Conservation (phyloP, 2,888 invertebrate species). For the Chaetoderma sp. region DNA sequence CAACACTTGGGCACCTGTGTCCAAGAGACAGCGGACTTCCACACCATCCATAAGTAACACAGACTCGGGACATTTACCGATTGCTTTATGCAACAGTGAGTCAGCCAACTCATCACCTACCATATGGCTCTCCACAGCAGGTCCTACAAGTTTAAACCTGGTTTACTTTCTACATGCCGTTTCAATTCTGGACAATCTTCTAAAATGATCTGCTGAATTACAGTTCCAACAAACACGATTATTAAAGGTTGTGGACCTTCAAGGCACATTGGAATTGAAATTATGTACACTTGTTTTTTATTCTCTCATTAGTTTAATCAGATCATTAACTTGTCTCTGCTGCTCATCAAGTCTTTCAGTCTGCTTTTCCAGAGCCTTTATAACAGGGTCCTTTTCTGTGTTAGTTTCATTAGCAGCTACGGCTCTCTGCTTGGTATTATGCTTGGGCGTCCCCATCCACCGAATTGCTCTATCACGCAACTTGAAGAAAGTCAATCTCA, state of each 20-base stretch:
- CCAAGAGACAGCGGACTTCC: slow-evolving; percentile 6
- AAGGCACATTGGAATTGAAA: too few species aligned
- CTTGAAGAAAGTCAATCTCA: background rate
- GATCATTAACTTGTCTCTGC: background rate
- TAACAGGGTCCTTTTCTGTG: too few species aligned
- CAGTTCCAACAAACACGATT: background rate
- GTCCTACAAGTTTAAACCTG: slow-evolving; percentile 3
- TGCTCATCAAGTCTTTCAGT: background rate
- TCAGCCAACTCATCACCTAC: background rate
- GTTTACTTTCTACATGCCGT: background rate
- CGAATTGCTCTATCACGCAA: background rate
- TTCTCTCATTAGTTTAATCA: background rate
- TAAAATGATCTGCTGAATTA: background rate
- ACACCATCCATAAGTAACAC: background rate
- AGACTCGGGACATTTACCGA: slow-evolving; percentile 11
- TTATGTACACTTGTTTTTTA: too few species aligned
- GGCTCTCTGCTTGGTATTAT: background rate
- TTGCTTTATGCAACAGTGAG: slow-evolving; percentile 11
- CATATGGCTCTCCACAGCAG: slow-evolving; percentile 6
- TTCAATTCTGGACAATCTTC: background rate
- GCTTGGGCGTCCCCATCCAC: background rate
- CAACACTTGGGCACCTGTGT: slow-evolving; percentile 21
- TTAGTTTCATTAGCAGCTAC: too few species aligned
- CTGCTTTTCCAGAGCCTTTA: too few species aligned
- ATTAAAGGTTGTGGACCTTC: too few species aligned